Conservation (phyloP, 2,888 invertebrate genomes). For the Drymonia ruficornis region DNA sequence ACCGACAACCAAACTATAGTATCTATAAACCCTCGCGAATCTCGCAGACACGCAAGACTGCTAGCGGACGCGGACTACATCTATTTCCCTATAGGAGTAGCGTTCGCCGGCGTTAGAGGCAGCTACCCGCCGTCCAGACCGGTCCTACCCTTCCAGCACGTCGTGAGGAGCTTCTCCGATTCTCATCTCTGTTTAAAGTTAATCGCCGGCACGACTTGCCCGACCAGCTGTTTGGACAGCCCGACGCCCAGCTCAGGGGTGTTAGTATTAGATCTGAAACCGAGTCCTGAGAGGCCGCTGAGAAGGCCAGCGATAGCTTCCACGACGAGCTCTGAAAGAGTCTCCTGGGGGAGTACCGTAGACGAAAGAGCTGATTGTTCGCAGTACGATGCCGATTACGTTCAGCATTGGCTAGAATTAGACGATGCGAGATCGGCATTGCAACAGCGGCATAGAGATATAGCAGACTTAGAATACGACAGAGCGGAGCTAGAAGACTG, state of each 20-base stretch:
- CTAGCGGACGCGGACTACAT: slow-evolving; percentile 87
- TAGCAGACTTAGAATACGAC: slow-evolving; percentile 90
- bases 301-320: slow-evolving; percentile 84
- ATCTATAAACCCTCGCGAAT: slow-evolving; percentile 77
- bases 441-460: slow-evolving; percentile 88
- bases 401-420: slow-evolving; percentile 90
- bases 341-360: slow-evolving; percentile 85
- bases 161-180: slow-evolving; percentile 90
- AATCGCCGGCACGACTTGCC: slow-evolving; percentile 85
- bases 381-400: slow-evolving; percentile 89
- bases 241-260: slow-evolving; percentile 87
- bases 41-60: slow-evolving; percentile 82
- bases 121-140: slow-evolving; percentile 90
- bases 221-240: slow-evolving; percentile 81
- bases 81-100: slow-evolving; percentile 88
- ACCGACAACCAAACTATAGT: slow-evolving; percentile 86
- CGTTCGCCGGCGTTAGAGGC: slow-evolving; percentile 87
- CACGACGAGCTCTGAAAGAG: slow-evolving; percentile 76
- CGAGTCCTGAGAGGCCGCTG: slow-evolving; percentile 83
- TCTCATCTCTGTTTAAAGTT: slow-evolving; percentile 90
- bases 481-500: slow-evolving; percentile 91
- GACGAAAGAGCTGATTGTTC: slow-evolving; percentile 85
- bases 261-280: slow-evolving; percentile 85
- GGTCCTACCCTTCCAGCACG: slow-evolving; percentile 88
- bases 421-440: slow-evolving; percentile 89